Percentiles rank a stretch among this genome's conserved stretches.
phyloP scores from a whole-genome alignment of 2,797 vertebrate genomes.

The Podarcis siculus region DNA sequence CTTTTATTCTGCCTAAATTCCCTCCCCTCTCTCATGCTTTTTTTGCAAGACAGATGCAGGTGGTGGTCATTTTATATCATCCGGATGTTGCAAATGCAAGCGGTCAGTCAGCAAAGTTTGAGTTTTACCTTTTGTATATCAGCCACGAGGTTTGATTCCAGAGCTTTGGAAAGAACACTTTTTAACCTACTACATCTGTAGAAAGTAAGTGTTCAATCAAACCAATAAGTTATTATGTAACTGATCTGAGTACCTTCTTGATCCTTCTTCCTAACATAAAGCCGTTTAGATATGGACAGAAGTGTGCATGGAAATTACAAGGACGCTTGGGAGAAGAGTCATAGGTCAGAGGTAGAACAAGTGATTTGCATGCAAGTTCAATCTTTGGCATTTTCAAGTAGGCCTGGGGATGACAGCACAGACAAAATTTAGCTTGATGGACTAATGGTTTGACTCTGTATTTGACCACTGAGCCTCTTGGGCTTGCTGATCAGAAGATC shows the following conservation, averaged over 20 bases:
- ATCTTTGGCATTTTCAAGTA: neutral
- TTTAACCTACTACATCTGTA: neutral
- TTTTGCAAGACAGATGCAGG: neutral
- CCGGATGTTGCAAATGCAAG: neutral
- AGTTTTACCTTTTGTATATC: neutral
- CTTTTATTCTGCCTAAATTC: neutral
- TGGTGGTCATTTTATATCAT: neutral
- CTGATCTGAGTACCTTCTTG: neutral
- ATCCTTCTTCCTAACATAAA: neutral
- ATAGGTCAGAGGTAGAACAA: neutral
- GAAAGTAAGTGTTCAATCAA: neutral
- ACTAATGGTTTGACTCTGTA: neutral
- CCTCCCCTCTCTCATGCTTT: neutral
- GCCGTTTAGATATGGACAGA: no score
- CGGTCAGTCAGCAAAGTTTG: neutral
- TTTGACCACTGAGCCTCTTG: neutral
- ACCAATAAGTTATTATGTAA: neutral
- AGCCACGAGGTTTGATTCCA: neutral
- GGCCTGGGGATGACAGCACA: neutral
- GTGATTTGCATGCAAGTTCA: neutral
- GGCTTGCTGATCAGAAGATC: no score
- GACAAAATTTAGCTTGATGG: neutral
- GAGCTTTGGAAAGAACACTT: neutral
- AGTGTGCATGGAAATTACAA: no score
- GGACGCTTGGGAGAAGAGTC: neutral